Conservation (phyloP, 2,113 vertebrate species). For the Sander lucioperca region DNA sequence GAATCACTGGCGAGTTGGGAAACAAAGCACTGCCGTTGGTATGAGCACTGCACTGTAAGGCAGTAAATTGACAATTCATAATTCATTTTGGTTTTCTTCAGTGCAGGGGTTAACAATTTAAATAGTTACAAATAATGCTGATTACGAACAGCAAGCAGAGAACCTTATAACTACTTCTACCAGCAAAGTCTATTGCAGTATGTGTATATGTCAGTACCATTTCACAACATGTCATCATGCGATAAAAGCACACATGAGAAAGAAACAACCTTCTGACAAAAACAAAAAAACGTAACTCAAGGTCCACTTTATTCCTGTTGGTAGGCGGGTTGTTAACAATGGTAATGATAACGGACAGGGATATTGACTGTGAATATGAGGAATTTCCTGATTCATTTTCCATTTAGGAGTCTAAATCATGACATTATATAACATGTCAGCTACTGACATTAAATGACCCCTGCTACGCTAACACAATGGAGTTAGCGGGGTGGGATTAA, state of each 20-base stretch:
- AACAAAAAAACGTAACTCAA: background rate
- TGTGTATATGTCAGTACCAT: background rate
- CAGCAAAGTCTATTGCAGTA: background rate
- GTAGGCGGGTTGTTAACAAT: background rate
- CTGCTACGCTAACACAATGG: slow-evolving; percentile 45
- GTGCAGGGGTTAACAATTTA: background rate
- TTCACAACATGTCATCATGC: background rate
- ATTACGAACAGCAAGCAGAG: background rate
- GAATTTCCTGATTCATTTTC: slow-evolving; percentile 62
- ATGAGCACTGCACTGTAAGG: slow-evolving; percentile 10
- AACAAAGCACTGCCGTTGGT: slow-evolving; percentile 35
- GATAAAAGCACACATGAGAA: background rate
- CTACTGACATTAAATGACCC: slow-evolving; percentile 51
- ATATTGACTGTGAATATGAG: slow-evolving; percentile 24
- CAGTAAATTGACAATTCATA: background rate
- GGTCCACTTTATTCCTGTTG: background rate
- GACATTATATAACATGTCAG: slow-evolving; percentile 61
- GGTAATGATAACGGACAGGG: slow-evolving; percentile 24
- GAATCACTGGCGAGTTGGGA: slow-evolving; percentile 52
- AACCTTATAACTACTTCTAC: background rate
- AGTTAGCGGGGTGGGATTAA: background rate
- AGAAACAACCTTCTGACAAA: background rate
- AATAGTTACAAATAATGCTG: background rate
- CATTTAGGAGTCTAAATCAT: slow-evolving; percentile 46
- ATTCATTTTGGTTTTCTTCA: background rate